Evolutionary conservation across 2,888 invertebrate genomes (phyloP), one percentile per base, ranked within the genome.

Genomic region (Brachyopa scutellaris): DNA sequence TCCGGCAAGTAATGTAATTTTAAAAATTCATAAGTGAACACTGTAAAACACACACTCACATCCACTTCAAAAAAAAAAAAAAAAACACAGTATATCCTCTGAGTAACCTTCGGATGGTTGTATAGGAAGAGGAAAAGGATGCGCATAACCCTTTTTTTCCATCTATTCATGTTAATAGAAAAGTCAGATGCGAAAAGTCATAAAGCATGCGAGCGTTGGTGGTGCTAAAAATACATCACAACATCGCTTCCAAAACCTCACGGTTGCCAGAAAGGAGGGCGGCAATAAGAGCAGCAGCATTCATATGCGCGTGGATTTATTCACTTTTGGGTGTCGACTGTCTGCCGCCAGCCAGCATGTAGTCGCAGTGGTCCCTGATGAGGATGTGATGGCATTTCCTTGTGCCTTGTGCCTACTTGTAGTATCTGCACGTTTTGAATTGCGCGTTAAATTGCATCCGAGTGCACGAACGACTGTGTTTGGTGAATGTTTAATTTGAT

Each of bases 1-100:
- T 61, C 42, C 72, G 45, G 57, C 40, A 62, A 67, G 84, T 84
- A 85, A 84, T 85, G 84, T 84, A 80, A 85, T 83, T 85, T 85
- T 79, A 85, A 84, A 84, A 84, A 84, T 85, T 84, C 84, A 85
- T 78, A 77, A 85, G 64, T 55, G 67, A 26, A 67, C 62, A 45
- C 40, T 64, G 47, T 49, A 29, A 6, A 36, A 55, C 31, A 45
- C 13, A 55, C 33, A 53, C 31, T 19, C 42, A 11, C 26, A 29
- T 19, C 15, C 51, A 51, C 1, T 4, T 9, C 29, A 53, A 17
- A n/a, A n/a, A n/a, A n/a, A n/a, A n/a, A n/a, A n/a, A n/a, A n/a
- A n/a, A n/a, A n/a, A 15, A 36, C n/a, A 55, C 40, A 55, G 45
- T 62, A 53, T n/a, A 40, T 73, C 55, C 51, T 31, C 38, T 26